A percentile compares a stretch with the other conserved stretches of the same genome.
These are phyloP conservation scores for Tursiops truncatus DNA, from an alignment of 2,113 vertebrate species.

Conservation along the genomic window DNA sequence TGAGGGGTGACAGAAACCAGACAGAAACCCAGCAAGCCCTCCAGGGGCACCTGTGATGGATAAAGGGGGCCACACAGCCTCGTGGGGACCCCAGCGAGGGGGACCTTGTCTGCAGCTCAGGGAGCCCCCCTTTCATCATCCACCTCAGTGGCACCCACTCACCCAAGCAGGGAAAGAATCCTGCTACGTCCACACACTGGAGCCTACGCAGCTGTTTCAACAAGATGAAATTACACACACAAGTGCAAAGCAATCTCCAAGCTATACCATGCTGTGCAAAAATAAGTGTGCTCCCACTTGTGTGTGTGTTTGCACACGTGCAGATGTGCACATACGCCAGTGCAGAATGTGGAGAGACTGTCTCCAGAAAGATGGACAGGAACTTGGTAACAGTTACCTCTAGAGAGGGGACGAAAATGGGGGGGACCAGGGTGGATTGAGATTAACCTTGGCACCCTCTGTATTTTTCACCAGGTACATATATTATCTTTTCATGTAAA, in stretches of 20 bases:
- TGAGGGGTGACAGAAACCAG: not conserved
- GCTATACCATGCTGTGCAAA: not conserved
- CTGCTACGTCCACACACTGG: accelerated
- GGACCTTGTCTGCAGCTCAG: accelerated
- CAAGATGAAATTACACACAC: not conserved
- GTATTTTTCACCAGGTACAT: not conserved
- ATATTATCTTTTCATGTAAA: not conserved
- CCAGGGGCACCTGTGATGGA: not conserved
- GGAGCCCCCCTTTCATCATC: not conserved
- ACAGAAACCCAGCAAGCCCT: not conserved
- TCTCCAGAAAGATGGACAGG: not conserved
- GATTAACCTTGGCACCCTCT: not conserved
- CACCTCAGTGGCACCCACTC: not conserved
- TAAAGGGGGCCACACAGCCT: not conserved
- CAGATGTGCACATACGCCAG: not conserved
- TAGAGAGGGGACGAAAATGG: not conserved
- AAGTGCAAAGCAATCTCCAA: not conserved
- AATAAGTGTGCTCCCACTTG: not conserved
- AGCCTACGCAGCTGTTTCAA: not conserved
- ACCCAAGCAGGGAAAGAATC: too few relatives aligned
- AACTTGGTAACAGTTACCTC: not conserved
- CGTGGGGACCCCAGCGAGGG: not conserved
- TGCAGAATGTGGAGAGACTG: not conserved
- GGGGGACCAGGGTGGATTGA: too few relatives aligned
- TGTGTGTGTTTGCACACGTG: not conserved